phyloP scores from a whole-genome alignment of 2,888 invertebrate species.

The Tenthredo amoena region DNA sequence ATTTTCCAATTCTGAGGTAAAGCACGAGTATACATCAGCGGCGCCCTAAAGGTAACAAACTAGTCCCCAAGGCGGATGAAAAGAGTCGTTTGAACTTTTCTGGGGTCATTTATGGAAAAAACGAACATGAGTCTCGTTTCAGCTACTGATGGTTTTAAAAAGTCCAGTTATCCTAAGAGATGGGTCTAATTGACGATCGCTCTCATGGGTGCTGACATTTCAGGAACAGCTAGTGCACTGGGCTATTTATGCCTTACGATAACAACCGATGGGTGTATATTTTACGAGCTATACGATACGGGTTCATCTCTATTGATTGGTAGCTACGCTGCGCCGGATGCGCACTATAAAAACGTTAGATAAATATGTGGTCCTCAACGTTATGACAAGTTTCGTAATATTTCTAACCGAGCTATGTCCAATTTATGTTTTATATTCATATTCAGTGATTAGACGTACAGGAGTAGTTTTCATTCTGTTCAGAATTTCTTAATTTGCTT shows the following conservation, averaged over 20 bases:
- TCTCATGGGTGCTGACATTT: constrained; percentile 25
- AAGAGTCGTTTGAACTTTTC: constrained; percentile 16
- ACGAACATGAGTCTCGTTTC: background rate
- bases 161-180: constrained; percentile 27
- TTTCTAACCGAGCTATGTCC: background rate
- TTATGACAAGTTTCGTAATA: constrained; percentile 17
- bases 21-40: no score
- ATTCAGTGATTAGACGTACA: no score
- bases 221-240: constrained; percentile 15
- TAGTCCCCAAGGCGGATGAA: background rate
- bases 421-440: background rate
- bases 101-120: constrained; percentile 22
- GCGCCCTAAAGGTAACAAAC: no score
- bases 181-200: constrained; percentile 24
- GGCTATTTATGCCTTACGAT: constrained; percentile 13
- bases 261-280: background rate
- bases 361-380: background rate
- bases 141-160: background rate
- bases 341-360: background rate
- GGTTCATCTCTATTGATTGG: constrained; percentile 6
- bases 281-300: constrained; percentile 7
- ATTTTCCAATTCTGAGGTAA: no score
- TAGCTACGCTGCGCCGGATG: background rate
- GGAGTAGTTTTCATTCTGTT: background rate
- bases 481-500: background rate